Evolutionary conservation across 23 tunicate species (phyloP).

Genomic region (Ciona savignyi): DNA sequence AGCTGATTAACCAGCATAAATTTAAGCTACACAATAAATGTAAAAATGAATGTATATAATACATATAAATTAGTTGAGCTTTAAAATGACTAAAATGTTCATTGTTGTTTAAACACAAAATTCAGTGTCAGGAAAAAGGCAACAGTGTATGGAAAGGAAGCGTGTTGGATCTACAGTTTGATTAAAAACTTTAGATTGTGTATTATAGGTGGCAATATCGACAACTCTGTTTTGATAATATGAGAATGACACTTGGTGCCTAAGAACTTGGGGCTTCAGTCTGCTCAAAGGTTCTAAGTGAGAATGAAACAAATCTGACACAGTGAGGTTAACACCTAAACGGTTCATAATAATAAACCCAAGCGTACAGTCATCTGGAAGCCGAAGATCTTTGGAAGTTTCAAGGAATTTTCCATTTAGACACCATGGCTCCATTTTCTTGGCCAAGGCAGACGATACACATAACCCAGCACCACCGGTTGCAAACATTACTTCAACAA

Average conservation of each 20-base stretch:
- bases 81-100: background rate
- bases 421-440: conserved; percentile 62
- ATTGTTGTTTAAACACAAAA: conserved; percentile 6
- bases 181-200: background rate
- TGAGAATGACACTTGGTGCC: conserved; percentile 22
- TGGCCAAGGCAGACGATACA: conserved; percentile 38
- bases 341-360: conserved; percentile 43
- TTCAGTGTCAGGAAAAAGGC: conserved; percentile 1
- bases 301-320: conserved; percentile 34
- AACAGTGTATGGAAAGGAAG: conserved; percentile 39
- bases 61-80: too few relatives aligned
- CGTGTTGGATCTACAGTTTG: conserved; percentile 37
- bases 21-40: too few relatives aligned
- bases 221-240: background rate
- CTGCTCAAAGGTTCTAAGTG: conserved; percentile 28
- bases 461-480: conserved; percentile 91
- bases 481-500: conserved; percentile 62
- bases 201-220: background rate
- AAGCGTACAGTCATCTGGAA: conserved; percentile 67
- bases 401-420: conserved; percentile 6
- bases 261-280: background rate
- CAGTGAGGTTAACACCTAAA: conserved; percentile 25
- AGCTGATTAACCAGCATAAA: too few relatives aligned
- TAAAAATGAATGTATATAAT: too few relatives aligned
- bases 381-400: conserved; percentile 24